Percentiles rank a stretch among this genome's conserved stretches.
phyloP scores from a whole-genome alignment of 2,888 invertebrate genomes.

The Podotricha telesiphe region DNA sequence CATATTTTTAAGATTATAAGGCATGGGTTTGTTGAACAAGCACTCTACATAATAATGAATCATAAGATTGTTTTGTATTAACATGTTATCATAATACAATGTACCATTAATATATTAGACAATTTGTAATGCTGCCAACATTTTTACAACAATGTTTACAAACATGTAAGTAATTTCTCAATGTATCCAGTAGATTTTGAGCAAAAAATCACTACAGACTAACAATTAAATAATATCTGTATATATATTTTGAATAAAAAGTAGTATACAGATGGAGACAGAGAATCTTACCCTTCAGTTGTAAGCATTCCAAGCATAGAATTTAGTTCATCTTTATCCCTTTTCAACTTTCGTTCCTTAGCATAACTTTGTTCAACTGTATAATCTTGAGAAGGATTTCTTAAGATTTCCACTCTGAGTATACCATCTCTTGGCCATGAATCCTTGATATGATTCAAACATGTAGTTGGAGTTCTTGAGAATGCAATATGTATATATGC shows the following conservation, averaged over 20 bases:
- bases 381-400: conserved; percentile 88
- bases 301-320: conserved; percentile 85
- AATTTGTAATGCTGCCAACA: conserved; percentile 15
- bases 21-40: background rate
- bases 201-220: background rate
- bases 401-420: conserved; percentile 93
- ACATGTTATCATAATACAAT: background rate
- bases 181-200: background rate
- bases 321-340: conserved; percentile 85
- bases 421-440: conserved; percentile 98
- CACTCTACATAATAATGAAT: background rate
- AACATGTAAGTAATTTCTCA: conserved; percentile 1
- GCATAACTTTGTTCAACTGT: conserved; percentile 92
- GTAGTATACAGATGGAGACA: conserved; percentile 8
- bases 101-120: background rate
- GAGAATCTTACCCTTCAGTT: conserved; percentile 84
- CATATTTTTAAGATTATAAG: background rate
- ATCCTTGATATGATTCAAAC: conserved; percentile 93
- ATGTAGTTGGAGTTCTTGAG: conserved; percentile 95
- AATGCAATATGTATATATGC: conserved; percentile 98
- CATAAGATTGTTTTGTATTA: background rate
- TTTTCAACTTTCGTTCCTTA: conserved; percentile 89
- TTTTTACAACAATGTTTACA: conserved; percentile 6
- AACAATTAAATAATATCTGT: background rate
- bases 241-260: conserved; percentile 16